A percentile compares a stretch with the other conserved stretches of the same genome.
Conservation (phyloP, 2,888 invertebrate genomes). For the Heteromurus nitidus region DNA sequence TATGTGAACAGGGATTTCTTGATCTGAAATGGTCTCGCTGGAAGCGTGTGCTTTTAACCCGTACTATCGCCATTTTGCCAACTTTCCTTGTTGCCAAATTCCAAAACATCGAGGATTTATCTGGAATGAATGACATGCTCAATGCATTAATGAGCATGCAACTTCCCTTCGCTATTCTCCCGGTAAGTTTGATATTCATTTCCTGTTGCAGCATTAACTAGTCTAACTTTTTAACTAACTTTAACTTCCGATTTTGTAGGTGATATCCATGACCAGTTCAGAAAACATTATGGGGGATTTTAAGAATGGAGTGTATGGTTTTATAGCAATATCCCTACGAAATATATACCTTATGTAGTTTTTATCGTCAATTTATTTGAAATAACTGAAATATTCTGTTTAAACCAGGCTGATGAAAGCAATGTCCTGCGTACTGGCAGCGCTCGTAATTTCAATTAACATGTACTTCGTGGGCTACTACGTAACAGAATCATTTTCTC, state of each 20-base stretch:
- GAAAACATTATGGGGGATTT: conserved; percentile 89
- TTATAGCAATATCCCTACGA: too few species aligned
- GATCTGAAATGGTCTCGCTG: conserved; percentile 90
- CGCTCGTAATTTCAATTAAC: conserved; percentile 86
- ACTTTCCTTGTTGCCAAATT: conserved; percentile 84
- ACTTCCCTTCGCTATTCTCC: conserved; percentile 78
- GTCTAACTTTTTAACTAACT: too few species aligned
- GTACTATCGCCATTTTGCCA: conserved; percentile 86
- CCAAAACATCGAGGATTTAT: conserved; percentile 82
- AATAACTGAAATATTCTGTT: conserved; percentile 6
- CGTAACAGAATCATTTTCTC: conserved; percentile 78
- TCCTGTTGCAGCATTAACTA: too few species aligned
- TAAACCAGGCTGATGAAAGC: conserved; percentile 82
- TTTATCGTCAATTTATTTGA: too few species aligned
- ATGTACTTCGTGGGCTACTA: conserved; percentile 82
- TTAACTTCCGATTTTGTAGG: too few species aligned
- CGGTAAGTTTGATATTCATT: too few species aligned
- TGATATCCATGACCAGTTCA: conserved; percentile 89
- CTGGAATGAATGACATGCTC: conserved; percentile 86
- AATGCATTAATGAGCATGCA: conserved; percentile 76
- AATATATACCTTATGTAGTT: too few species aligned
- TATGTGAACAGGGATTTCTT: conserved; percentile 81
- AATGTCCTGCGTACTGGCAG: conserved; percentile 81
- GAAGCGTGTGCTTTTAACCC: conserved; percentile 89
- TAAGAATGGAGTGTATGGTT: conserved; percentile 84